phyloP scores from a whole-genome alignment of 2,113 vertebrate species.

The Dicerorhinus sumatrensis region DNA sequence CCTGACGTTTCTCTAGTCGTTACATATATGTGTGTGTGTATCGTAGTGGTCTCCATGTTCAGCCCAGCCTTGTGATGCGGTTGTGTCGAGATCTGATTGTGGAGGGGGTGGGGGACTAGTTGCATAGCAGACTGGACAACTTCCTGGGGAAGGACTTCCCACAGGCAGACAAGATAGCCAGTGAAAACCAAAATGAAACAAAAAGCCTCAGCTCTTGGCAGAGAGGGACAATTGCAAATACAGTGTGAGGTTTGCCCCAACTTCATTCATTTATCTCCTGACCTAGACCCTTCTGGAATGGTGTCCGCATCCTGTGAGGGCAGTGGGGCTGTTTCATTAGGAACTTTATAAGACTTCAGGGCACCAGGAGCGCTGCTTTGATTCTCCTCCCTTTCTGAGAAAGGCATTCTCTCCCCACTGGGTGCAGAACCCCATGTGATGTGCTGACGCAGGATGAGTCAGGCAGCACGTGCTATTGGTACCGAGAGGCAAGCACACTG shows the following conservation, averaged over 20 bases:
- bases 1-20: not conserved
- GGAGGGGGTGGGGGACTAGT: too few relatives aligned
- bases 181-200: not conserved
- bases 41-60: not conserved
- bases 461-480: not conserved
- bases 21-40: not conserved
- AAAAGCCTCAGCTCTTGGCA: not conserved
- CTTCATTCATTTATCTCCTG: not conserved
- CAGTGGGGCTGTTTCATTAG: not conserved
- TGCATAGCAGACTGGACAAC: not conserved
- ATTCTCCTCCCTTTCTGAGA: not conserved
- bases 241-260: not conserved
- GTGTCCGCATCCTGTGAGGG: not conserved
- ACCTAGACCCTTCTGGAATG: not conserved
- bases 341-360: not conserved
- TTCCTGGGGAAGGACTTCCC: not conserved
- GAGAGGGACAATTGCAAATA: not conserved
- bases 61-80: not conserved
- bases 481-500: not conserved
- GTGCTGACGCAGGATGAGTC: not conserved
- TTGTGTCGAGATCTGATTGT: not conserved
- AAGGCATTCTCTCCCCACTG: not conserved
- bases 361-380: not conserved
- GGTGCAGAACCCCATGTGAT: not conserved
- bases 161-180: not conserved